A percentile compares a stretch with the other conserved stretches of the same genome.
Evolutionary conservation across 2,797 vertebrate species (phyloP).

Genomic region (Thaleichthys pacificus): DNA sequence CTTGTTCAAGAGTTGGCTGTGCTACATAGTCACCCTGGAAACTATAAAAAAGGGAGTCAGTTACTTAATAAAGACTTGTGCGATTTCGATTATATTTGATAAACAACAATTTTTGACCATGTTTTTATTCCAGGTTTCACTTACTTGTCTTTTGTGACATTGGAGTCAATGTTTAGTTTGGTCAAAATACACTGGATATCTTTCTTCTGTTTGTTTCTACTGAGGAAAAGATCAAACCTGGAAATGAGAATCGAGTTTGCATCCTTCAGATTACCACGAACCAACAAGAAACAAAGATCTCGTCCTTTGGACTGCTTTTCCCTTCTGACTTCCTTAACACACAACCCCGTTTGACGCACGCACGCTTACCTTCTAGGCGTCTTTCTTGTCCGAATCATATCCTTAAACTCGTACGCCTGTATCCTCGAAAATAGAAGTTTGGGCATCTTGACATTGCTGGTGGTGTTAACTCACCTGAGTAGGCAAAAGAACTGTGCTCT

Average conservation of each 20-base stretch:
- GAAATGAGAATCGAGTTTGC: constrained; percentile 10
- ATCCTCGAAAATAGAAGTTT: constrained; percentile 67
- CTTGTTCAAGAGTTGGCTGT: constrained; percentile 47
- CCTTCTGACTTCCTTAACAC: not conserved
- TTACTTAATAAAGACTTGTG: not conserved
- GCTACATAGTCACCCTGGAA: not conserved
- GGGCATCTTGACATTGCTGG: constrained; percentile 59
- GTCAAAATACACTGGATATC: constrained; percentile 39
- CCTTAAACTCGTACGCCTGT: constrained; percentile 58
- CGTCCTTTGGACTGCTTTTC: not conserved
- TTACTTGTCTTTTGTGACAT: constrained; percentile 50
- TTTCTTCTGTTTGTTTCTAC: constrained; percentile 45
- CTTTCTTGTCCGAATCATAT: constrained; percentile 58
- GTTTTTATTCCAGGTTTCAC: not conserved
- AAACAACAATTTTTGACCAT: not conserved
- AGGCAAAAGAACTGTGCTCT: not conserved
- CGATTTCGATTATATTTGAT: not conserved
- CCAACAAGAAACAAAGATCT: too few relatives aligned
- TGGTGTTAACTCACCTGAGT: not conserved
- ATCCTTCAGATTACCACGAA: too few relatives aligned
- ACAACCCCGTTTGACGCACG: not conserved
- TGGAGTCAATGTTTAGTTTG: constrained; percentile 36
- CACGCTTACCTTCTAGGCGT: constrained; percentile 57
- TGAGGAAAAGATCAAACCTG: constrained; percentile 57
- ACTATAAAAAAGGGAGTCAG: constrained; percentile 8